Base-by-base conservation (phyloP, 2,888 invertebrate species). In the Campoplex nolae region DNA sequence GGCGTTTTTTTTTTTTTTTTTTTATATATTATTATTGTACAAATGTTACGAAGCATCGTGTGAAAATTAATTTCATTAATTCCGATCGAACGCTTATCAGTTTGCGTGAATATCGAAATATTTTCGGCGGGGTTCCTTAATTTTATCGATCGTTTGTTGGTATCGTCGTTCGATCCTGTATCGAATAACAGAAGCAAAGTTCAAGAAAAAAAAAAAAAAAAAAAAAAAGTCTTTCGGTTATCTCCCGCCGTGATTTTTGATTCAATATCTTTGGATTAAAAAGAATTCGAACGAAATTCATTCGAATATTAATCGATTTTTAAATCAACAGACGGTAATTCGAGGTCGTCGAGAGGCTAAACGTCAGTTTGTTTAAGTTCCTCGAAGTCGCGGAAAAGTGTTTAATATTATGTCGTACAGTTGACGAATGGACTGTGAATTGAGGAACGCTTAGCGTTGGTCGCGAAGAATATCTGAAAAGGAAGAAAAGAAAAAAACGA, bases 351-450 rank as follows among this genome's bases (percentile, higher is more conserved):
- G 18, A 38, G 28, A 8, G 38, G 38, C 16, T 13, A 16, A 62
- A 18, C 58, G 42, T 56, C 42, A n/a, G 23, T 42, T 3, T 3
- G 7, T 58, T 28, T 67, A 11, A 7, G 48, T 23, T 9, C 7
- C 1, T 7, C 7, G 9, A 35, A 71, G 32, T 7, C 71, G 6
- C n/a, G 58, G 58, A 45, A 79, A 62, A 75, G 23, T 23, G 23
- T 23, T 23, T 23, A 23, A 23, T 23, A 73, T 54, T 23, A 48
- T 28, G 62, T 83, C 58, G 58, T 65, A 65, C 84, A 68, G 68
- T 75, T 79, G 79, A 58, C 74, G 79, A 79, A 18, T 74, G 74
- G 79, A 75, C 84, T 84, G 79, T 79, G 74, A 84, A 84, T 38
- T 56, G 16, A 56, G 18, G 74, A 51, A 78, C 74, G 62, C 58